A percentile compares a stretch with the other conserved stretches of the same genome.
Conservation (phyloP, 2,888 invertebrate species). For the Parnassius glacialis region DNA sequence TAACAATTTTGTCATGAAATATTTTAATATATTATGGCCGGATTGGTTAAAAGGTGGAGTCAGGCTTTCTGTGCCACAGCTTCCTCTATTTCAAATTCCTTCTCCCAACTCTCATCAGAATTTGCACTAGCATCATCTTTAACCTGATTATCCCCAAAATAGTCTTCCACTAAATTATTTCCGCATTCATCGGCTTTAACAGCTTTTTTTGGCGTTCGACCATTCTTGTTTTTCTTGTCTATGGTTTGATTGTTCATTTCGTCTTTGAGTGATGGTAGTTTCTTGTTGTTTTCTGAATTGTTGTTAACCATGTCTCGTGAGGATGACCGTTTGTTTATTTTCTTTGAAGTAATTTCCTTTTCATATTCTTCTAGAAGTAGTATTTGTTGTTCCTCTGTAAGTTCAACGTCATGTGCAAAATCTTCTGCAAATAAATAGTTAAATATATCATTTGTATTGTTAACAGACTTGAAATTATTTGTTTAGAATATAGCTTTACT, state of each 20-base stretch:
- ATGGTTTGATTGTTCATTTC: constrained; percentile 47
- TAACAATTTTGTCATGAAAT: constrained; percentile 1
- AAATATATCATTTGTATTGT: constrained; percentile 2
- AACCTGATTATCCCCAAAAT: constrained; percentile 68
- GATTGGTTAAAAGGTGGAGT: constrained; percentile 5
- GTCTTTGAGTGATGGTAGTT: constrained; percentile 48
- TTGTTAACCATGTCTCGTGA: constrained; percentile 60
- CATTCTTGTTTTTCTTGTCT: constrained; percentile 47
- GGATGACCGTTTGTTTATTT: constrained; percentile 52
- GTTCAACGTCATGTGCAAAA: constrained; percentile 83
- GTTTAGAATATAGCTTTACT: no score
- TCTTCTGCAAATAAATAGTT: constrained; percentile 73
- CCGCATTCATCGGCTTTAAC: constrained; percentile 70
- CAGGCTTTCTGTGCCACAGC: constrained; percentile 35
- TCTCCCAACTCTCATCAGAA: constrained; percentile 82
- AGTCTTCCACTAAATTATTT: constrained; percentile 76
- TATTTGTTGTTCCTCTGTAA: constrained; percentile 86
- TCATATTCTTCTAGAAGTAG: constrained; percentile 85
- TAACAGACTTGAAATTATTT: background rate
- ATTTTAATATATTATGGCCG: constrained; percentile 20
- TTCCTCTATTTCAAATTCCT: constrained; percentile 80
- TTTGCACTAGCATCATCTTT: constrained; percentile 75
- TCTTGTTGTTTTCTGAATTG: constrained; percentile 47
- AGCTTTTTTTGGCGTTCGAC: constrained; percentile 55
- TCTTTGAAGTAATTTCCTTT: constrained; percentile 79